phyloP scores from a whole-genome alignment of 2,113 vertebrate genomes.

The Callospermophilus lateralis region DNA sequence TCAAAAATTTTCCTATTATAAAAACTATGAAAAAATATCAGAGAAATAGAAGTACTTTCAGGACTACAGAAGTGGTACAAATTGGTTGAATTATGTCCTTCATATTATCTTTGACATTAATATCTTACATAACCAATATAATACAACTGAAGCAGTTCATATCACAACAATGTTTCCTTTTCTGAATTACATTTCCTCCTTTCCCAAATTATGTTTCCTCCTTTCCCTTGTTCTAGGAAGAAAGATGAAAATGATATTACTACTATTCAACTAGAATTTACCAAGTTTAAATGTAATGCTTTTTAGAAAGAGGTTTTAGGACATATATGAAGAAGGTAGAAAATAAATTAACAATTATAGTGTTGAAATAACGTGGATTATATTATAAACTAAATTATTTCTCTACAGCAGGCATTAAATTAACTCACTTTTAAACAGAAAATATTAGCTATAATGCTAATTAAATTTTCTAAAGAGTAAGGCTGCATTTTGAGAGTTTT shows the following conservation, averaged over 20 bases:
- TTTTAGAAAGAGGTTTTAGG: background rate
- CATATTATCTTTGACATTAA: background rate
- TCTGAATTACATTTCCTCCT: background rate
- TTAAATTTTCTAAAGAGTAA: slow-evolving; percentile 30
- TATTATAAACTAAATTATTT: background rate
- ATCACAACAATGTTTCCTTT: background rate
- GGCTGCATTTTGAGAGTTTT: background rate
- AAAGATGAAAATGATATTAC: background rate
- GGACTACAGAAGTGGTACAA: background rate
- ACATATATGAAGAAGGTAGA: background rate
- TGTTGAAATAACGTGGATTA: background rate
- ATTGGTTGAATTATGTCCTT: background rate
- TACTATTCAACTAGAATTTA: background rate
- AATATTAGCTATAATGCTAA: background rate
- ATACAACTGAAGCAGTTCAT: background rate
- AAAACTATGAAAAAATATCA: background rate
- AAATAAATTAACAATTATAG: slow-evolving; percentile 18
- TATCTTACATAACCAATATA: background rate
- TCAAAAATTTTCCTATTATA: background rate
- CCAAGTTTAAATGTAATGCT: background rate
- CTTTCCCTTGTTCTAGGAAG: background rate
- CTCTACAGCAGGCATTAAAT: slow-evolving; percentile 37
- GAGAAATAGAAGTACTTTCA: background rate
- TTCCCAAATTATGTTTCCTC: background rate
- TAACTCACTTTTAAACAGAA: background rate